Evolutionary conservation across 2,797 vertebrate species (phyloP).

Genomic region (Pseudochirops corinnae): DNA sequence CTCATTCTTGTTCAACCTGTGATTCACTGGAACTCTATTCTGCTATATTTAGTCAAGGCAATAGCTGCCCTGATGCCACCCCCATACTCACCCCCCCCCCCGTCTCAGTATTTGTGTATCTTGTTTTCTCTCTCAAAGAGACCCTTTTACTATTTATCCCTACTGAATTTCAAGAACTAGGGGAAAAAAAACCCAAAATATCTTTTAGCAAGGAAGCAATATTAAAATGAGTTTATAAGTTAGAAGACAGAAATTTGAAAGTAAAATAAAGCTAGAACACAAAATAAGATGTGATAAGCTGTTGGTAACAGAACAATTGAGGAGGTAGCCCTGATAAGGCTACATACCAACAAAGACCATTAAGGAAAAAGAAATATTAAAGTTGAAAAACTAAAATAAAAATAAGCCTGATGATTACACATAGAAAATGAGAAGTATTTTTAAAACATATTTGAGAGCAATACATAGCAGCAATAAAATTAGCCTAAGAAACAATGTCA

Average conservation of each 20-base stretch:
- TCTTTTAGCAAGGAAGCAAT: neutral
- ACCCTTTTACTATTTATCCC: neutral
- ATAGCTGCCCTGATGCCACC: neutral
- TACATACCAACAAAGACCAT: neutral
- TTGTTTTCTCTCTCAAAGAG: neutral
- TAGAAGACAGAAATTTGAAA: neutral
- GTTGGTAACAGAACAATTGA: neutral
- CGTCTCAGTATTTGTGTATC: neutral
- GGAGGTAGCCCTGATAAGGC: neutral
- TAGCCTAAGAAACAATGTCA: constrained; percentile 8
- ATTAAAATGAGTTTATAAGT: neutral
- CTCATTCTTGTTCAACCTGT: neutral
- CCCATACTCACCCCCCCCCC: too few species aligned
- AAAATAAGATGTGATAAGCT: constrained; percentile 47
- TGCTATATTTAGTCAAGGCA: neutral
- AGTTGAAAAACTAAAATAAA: neutral
- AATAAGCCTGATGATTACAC: neutral
- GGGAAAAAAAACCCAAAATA: neutral
- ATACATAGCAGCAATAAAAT: neutral
- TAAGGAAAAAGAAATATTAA: constrained; percentile 34
- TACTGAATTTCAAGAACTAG: constrained; percentile 30
- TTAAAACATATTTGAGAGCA: constrained; percentile 42
- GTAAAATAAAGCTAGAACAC: constrained; percentile 44
- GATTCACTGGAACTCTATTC: neutral
- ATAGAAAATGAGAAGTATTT: constrained; percentile 47